Percentiles rank a stretch among this genome's conserved stretches.
Conservation (phyloP, 2,888 invertebrate species). For the Ochropleura leucogaster region DNA sequence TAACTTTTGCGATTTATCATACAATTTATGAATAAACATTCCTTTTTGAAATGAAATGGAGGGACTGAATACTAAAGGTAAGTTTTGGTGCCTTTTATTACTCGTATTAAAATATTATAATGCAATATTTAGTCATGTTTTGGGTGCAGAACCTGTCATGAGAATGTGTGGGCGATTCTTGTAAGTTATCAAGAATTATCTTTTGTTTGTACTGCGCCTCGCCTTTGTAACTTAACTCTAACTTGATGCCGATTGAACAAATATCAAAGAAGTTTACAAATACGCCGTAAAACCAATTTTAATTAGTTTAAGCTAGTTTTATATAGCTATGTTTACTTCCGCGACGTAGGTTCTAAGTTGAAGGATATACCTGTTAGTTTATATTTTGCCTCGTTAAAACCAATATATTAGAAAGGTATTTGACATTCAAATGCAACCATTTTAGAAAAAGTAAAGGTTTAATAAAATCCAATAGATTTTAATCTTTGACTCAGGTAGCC, state of each 20-base stretch:
- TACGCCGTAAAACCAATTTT: background rate
- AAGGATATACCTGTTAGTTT: conserved; percentile 59
- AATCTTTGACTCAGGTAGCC: conserved; percentile 6
- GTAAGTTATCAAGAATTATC: conserved; percentile 78
- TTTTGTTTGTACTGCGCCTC: conserved; percentile 81
- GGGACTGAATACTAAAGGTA: conserved; percentile 80
- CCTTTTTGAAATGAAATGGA: conserved; percentile 86
- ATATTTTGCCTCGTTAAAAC: conserved; percentile 28
- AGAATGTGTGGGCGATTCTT: conserved; percentile 87
- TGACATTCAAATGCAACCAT: conserved; percentile 45
- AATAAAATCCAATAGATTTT: background rate
- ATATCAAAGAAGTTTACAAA: background rate
- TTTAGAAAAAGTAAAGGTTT: conserved; percentile 24
- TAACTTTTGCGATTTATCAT: conserved; percentile 65
- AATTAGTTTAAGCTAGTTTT: conserved; percentile 7
- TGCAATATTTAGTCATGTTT: conserved; percentile 69
- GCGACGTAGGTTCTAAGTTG: conserved; percentile 59
- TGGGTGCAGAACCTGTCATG: conserved; percentile 75
- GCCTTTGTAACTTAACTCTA: conserved; percentile 50
- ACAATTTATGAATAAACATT: conserved; percentile 67
- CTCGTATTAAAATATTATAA: conserved; percentile 8
- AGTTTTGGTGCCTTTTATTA: conserved; percentile 50
- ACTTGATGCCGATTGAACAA: conserved; percentile 30
- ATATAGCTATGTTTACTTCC: conserved; percentile 67
- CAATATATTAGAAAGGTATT: conserved; percentile 56